Conservation (phyloP, 2,797 vertebrate species). For the Pyrocephalus nanus region DNA sequence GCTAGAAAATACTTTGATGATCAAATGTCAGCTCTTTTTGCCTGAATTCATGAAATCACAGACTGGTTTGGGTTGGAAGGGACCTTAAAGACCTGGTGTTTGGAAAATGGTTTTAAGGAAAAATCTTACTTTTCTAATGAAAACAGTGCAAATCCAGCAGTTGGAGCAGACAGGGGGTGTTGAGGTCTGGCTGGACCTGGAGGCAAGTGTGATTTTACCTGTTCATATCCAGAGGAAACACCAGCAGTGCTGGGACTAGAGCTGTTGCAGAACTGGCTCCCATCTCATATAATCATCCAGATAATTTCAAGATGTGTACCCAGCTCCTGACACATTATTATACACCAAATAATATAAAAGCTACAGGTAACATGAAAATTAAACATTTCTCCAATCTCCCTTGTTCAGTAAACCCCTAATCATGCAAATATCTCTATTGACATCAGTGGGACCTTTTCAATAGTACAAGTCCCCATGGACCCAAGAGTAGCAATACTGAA, state of each 20-base stretch:
- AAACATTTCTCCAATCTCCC: neutral
- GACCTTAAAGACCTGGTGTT: neutral
- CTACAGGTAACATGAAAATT: neutral
- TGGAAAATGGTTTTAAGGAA: neutral
- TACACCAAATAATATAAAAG: neutral
- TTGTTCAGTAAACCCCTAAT: neutral
- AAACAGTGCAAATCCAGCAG: neutral
- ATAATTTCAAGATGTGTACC: neutral
- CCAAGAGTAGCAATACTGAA: neutral
- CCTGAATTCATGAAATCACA: neutral
- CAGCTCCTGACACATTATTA: neutral
- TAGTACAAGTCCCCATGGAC: fast-evolving
- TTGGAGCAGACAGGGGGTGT: fast-evolving
- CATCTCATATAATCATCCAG: neutral
- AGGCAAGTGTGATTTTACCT: neutral
- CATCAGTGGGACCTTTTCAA: neutral
- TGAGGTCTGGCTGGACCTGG: neutral
- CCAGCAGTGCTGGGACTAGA: neutral
- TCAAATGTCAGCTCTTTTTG: neutral
- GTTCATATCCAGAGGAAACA: neutral
- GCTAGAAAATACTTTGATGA: neutral
- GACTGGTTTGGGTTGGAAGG: neutral
- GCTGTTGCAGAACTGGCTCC: neutral
- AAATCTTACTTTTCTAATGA: neutral
- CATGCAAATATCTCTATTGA: neutral